Conservation (phyloP, 2,113 vertebrate species). For the Protomyctophum bolini region DNA sequence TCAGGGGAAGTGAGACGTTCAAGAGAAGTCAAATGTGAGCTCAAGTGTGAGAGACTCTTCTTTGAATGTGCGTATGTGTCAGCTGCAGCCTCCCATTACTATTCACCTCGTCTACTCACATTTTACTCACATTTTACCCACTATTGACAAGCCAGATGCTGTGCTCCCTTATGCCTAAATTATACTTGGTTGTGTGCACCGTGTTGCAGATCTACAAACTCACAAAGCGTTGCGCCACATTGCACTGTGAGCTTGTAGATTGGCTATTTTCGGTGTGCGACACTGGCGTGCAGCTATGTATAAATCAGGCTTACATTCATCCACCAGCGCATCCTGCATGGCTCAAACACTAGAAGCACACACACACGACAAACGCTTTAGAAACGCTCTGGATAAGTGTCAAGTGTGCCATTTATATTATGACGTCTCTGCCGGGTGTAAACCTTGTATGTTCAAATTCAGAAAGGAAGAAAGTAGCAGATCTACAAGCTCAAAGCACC, state of each 20-base stretch:
- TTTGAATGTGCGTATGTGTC: conserved; percentile 54
- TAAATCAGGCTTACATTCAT: conserved; percentile 27
- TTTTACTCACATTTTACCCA: conserved; percentile 29
- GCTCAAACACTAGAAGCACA: conserved; percentile 10
- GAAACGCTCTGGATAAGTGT: conserved; percentile 18
- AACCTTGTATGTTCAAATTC: no score
- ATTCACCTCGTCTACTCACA: conserved; percentile 53
- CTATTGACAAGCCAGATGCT: conserved; percentile 71
- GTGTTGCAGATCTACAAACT: no score
- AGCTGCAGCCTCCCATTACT: conserved; percentile 67
- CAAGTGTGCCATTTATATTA: not conserved
- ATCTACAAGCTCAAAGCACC: no score
- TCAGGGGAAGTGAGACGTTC: conserved; percentile 48
- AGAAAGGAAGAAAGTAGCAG: no score
- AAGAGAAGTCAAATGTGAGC: conserved; percentile 53
- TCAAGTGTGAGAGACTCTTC: conserved; percentile 63
- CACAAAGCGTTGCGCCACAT: no score
- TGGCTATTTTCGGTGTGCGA: no score
- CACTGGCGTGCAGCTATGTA: no score
- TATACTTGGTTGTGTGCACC: no score
- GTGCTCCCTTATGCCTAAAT: conserved; percentile 17
- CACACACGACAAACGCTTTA: conserved; percentile 11
- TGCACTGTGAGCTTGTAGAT: no score
- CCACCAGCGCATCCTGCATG: conserved; percentile 48
- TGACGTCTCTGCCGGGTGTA: no score